Evolutionary conservation across 2,113 vertebrate species (phyloP).

Genomic region (Polypterus senegalus): DNA sequence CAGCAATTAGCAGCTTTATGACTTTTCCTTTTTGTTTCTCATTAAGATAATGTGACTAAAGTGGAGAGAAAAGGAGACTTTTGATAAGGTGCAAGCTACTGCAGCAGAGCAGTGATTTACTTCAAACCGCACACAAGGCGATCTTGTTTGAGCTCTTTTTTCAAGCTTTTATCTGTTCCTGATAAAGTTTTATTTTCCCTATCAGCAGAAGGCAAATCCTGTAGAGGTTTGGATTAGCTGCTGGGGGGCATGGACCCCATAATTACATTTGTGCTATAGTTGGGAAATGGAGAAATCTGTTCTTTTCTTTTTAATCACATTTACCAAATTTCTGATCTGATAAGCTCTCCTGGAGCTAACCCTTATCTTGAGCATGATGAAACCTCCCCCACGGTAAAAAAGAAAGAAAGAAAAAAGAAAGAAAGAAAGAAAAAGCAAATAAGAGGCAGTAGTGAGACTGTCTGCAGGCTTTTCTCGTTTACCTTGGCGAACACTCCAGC

Average conservation of each 20-base stretch:
- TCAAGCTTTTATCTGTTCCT: constrained; percentile 12
- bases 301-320: constrained; percentile 1
- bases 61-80: constrained; percentile 1
- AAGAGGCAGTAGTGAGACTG: background rate
- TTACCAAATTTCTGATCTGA: constrained; percentile 15
- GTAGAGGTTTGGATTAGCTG: constrained; percentile 13
- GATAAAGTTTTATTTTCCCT: constrained; percentile 20
- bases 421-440: background rate
- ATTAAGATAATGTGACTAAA: constrained; percentile 19
- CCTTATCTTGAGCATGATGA: constrained; percentile 14
- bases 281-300: constrained; percentile 6
- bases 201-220: constrained; percentile 22
- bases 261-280: constrained; percentile 19
- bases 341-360: background rate
- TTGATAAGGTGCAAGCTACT: constrained; percentile 16
- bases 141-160: constrained; percentile 15
- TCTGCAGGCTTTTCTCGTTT: too few relatives aligned
- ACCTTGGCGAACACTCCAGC: too few relatives aligned
- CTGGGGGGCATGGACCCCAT: constrained; percentile 14
- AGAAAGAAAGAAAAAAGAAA: background rate
- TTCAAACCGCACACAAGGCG: constrained; percentile 17
- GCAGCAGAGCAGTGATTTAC: constrained; percentile 2
- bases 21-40: constrained; percentile 4
- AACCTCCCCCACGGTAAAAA: background rate
- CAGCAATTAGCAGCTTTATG: too few relatives aligned